Evolutionary conservation across 2,113 vertebrate species (phyloP), one percentile per base, ranked within the genome.

Genomic region (Collichthys lucidus): DNA sequence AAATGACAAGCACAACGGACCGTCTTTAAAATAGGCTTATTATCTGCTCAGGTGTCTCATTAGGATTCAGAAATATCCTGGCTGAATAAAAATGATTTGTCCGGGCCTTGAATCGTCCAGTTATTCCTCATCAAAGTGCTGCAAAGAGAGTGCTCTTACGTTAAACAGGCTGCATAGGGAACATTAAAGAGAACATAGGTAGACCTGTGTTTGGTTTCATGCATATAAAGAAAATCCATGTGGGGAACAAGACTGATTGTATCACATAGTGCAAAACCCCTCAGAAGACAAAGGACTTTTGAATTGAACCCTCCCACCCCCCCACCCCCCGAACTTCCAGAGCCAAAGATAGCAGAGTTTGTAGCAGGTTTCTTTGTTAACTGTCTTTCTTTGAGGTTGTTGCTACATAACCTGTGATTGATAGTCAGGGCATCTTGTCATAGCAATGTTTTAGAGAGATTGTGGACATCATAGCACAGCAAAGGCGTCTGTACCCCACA

Each of bases 241-340:
- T 95, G 94, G 94, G 90, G 90, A 94, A 95, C 93, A 88, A 86
- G 94, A 96, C 93, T 94, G 87, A 93, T 85, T 92, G 82, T 91
- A 92, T 91, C 92, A 95, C 94, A 97, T 97, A 97, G 96, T 98
- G 97, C 96, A 98, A 97, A 93, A 96, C 94, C 95, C 93, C 94
- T 95, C 94, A 95, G 95, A 88, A 90, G 87, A 67, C 93, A 92
- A 92, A 95, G 89, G 75, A 88, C 72, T 5, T 86, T 62, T 74
- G 49, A 86, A 80, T 62, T 26, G 40, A 73, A 15, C 29, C 24
- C n/a, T 24, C 35, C 9, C 56, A 26, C 26, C 26, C 26, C 26
- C 26, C 26, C 26, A 26, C 5, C 29, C n/a, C 16, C 14, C 31
- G 20, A 17, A 49, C 67, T 59, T 72, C 74, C 76, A 73, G 72